Evolutionary conservation across 2,113 vertebrate genomes (phyloP), one percentile per base, ranked within the genome.

Genomic region (Isichthys henryi): DNA sequence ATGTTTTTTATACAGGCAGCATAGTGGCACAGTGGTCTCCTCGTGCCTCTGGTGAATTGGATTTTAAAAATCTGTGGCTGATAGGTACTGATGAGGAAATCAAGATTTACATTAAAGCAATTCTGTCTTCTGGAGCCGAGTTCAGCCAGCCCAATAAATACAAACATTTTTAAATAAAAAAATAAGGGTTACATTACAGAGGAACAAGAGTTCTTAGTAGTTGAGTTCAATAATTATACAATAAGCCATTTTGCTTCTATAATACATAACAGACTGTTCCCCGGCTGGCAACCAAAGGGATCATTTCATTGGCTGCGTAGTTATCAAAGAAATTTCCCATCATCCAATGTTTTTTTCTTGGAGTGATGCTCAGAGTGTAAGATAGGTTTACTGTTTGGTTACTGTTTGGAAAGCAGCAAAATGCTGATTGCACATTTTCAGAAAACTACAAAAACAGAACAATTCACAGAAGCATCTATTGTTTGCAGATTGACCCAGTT

Each of bases 141-240:
- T 86, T 56, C 23, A 46, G 74, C 89, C 86, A 70, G 48, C 83
- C 89, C 84, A 88, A 56, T 89, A 89, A 91, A 91, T 39, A 13
- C 66, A 87, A 66, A 70, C 35, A 77, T 17, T 89, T 90, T 90
- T 92, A 90, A 92, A 91, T 88, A 80, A 88, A 58, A 87, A 87
- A 21, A 35, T 43, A 90, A 80, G 77, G 86, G n/a, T n/a, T 3
- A 56, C 23, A 13, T 43, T 88, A n/a, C 77, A 50, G 0, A 45
- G 77, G 53, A 23, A n/a, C 15, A 48, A 52, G 17, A 85, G 11
- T 86, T 86, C 88, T 62, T 86, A 88, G 74, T 87, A 90, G 88
- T 89, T 89, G 86, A 86, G 86, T 27, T 90, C 66, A 13, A 87
- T 82, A 88, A 89, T 49, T 62, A 77, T 53, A 21, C 74, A 39